Conservation (phyloP, 2,797 vertebrate species). For the Tragopan temminckii region DNA sequence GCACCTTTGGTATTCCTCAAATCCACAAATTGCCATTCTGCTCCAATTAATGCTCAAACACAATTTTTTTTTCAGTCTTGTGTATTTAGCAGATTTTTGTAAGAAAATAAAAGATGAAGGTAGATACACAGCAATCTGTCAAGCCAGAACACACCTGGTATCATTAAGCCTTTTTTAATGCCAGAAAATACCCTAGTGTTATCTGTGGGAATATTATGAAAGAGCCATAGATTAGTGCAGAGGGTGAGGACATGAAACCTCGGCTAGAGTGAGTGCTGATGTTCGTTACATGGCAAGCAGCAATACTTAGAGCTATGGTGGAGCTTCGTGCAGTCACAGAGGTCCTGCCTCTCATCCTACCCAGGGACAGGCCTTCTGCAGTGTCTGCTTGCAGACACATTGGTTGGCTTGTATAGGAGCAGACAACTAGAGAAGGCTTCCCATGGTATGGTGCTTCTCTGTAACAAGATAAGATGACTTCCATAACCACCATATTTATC, state of each 20-base stretch:
- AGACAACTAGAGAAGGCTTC: not conserved
- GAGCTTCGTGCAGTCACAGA: not conserved
- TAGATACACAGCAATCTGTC: not conserved
- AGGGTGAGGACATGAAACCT: conserved; percentile 39
- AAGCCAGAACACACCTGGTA: not conserved
- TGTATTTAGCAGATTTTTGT: not conserved
- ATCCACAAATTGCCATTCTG: conserved; percentile 50
- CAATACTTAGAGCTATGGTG: not conserved
- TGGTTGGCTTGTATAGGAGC: not conserved
- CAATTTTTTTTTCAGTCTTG: not conserved
- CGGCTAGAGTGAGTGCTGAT: conserved; percentile 35
- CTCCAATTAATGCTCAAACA: conserved; percentile 28
- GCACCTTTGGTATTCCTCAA: conserved; percentile 55
- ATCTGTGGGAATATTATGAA: not conserved
- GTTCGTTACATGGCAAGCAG: not conserved
- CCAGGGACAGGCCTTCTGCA: not conserved
- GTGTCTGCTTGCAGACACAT: not conserved
- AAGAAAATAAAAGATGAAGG: conserved; percentile 3
- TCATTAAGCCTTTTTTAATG: not conserved
- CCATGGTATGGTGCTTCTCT: not conserved
- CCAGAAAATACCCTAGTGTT: not conserved
- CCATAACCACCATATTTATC: not conserved
- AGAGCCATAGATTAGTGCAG: conserved; percentile 18
- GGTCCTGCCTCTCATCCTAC: not conserved
- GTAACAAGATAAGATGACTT: not conserved